phyloP scores from a whole-genome alignment of 2,113 vertebrate species.

The Sinosuthora webbiana region DNA sequence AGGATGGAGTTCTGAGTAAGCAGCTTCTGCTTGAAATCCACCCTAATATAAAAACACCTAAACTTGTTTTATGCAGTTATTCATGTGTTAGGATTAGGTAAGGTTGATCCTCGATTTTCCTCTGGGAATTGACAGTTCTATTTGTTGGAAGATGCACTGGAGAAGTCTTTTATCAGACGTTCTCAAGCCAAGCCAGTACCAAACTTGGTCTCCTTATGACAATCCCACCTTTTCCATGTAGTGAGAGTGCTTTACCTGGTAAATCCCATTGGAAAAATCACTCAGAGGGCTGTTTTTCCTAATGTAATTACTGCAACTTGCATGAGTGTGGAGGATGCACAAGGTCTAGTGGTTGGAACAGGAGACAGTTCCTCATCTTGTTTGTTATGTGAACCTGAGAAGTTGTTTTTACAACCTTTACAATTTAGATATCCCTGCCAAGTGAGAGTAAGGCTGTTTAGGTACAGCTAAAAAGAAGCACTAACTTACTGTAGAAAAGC shows the following conservation, averaged over 20 bases:
- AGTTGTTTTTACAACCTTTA: neutral
- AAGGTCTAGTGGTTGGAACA: neutral
- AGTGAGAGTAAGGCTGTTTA: neutral
- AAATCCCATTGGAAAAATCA: neutral
- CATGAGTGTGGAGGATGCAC: neutral
- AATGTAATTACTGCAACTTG: neutral
- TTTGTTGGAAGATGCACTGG: neutral
- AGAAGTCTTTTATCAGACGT: neutral
- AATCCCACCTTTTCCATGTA: neutral
- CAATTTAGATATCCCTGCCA: neutral
- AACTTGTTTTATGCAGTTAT: neutral
- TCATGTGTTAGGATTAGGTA: neutral
- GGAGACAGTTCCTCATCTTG: neutral
- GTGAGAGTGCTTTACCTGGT: neutral
- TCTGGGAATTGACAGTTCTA: neutral
- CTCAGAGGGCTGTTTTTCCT: neutral
- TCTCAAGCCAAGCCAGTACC: neutral
- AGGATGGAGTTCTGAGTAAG: neutral
- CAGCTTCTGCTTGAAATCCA: neutral
- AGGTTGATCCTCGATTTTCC: neutral
- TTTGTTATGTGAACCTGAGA: neutral
- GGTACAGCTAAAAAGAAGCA: neutral
- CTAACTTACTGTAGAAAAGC: neutral
- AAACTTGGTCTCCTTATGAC: neutral
- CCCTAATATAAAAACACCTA: neutral